Conservation (phyloP, 2,113 vertebrate genomes). For the Colinus virginianus region DNA sequence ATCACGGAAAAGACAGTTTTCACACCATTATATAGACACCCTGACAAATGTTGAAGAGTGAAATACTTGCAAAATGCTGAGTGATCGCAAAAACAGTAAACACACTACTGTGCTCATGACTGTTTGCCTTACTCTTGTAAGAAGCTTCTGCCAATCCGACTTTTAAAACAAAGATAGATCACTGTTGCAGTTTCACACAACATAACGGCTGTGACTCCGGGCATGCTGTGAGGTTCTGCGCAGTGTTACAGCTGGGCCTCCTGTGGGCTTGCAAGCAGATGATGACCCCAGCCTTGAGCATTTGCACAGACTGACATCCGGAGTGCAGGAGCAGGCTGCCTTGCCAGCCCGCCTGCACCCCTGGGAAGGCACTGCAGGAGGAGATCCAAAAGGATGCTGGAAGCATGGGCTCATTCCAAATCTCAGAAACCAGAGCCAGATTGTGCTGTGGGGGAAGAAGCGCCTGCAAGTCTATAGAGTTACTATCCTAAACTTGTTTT, state of each 20-base stretch:
- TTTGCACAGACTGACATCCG: accelerated
- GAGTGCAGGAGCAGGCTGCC: background rate
- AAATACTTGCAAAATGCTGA: background rate
- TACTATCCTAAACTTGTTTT: background rate
- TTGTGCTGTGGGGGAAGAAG: background rate
- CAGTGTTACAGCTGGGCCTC: background rate
- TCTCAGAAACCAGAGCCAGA: background rate
- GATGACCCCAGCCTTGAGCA: background rate
- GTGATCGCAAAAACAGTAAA: background rate
- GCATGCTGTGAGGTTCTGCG: background rate
- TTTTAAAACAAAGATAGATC: background rate
- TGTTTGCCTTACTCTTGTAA: background rate
- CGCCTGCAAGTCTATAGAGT: background rate
- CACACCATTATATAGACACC: background rate
- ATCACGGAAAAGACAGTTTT: background rate
- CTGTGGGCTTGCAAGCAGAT: background rate
- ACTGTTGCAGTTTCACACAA: background rate
- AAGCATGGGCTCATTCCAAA: background rate
- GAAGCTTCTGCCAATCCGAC: background rate
- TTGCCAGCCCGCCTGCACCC: background rate
- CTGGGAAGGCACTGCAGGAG: background rate
- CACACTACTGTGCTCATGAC: background rate
- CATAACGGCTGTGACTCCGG: background rate
- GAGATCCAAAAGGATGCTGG: background rate
- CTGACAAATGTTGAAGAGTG: background rate